Evolutionary conservation across 1,140 invertebrate genomes (phyloP), one percentile per base, ranked within the genome.

Genomic region (Rhynchophorus ferrugineus): DNA sequence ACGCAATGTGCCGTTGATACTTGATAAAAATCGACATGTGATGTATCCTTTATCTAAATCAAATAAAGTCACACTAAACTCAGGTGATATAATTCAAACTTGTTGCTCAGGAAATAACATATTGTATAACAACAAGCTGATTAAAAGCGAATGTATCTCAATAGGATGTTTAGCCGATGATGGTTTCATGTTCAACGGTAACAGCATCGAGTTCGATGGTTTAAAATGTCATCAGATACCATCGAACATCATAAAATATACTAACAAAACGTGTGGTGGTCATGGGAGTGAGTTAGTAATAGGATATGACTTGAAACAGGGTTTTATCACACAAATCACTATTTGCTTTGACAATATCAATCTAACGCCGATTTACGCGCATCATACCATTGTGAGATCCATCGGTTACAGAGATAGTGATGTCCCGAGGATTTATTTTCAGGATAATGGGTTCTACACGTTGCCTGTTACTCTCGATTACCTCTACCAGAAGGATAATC

Each of bases 241-340:
- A 0, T 24, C 36, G 21, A 37, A 55, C 16, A 49, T 21, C 16
- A 53, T 58, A 9, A 57, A 53, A 29, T 53, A 43, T 24, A 58
- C 54, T 38, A 35, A 38, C 18, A 56, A 54, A 33, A 49, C 8
- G 16, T 59, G 53, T 7, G 61, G 68, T 0, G 75, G 71, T 0
- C 77, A 74, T 45, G 38, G 51, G 7, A 34, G 34, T 38, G 50
- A 61, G 43, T 58, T 63, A 8, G 66, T 66, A 58, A 65, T 70
- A 18, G 70, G 68, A 18, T 71, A 68, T 43, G 17, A 53, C 5
- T 18, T 63, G 7, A 22, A 57, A 14, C 41, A 47, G 16, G 7
- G 41, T 16, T 68, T 69, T 46, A 35, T 65, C 9, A 54, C 33
- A 17, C 46, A 57, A 17, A 66, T 69, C 7, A 19, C 16, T 6